Evolutionary conservation across 1,140 invertebrate genomes (phyloP).

Genomic region (Lasaia peninsularis): DNA sequence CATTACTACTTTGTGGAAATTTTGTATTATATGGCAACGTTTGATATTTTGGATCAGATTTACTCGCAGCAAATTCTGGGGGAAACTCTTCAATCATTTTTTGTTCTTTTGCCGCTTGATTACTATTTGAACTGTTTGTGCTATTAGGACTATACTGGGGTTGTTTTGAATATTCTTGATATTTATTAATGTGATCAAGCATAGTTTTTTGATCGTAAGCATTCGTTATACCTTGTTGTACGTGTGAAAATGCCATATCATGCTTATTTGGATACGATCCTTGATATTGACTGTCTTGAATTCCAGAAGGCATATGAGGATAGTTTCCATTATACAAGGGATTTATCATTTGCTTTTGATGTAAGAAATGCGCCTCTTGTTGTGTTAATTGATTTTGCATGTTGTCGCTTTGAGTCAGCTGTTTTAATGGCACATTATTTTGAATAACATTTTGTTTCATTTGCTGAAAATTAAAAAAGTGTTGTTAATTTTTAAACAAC

Average conservation of each 20-base stretch:
- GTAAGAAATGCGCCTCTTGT: slow-evolving; percentile 73
- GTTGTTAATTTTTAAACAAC: neutral
- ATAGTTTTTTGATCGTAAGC: slow-evolving; percentile 69
- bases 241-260: slow-evolving; percentile 54
- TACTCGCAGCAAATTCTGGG: slow-evolving; percentile 80
- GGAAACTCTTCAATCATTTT: slow-evolving; percentile 74
- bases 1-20: slow-evolving; percentile 80
- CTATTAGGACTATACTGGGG: slow-evolving; percentile 69
- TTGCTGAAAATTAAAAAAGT: slow-evolving; percentile 48
- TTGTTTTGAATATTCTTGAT: slow-evolving; percentile 62
- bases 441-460: slow-evolving; percentile 73
- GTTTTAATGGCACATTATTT: slow-evolving; percentile 75
- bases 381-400: slow-evolving; percentile 69
- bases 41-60: slow-evolving; percentile 95
- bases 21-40: slow-evolving; percentile 94
- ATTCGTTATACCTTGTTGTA: slow-evolving; percentile 65
- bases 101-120: slow-evolving; percentile 65
- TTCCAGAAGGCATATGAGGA: slow-evolving; percentile 39
- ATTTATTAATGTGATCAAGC: slow-evolving; percentile 69
- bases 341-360: slow-evolving; percentile 73
- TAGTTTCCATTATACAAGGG: slow-evolving; percentile 67
- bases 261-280: slow-evolving; percentile 64
- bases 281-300: slow-evolving; percentile 60
- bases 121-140: slow-evolving; percentile 67
- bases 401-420: slow-evolving; percentile 68